A percentile compares a stretch with the other conserved stretches of the same genome.
phyloP scores from a whole-genome alignment of 2,113 vertebrate genomes.

The Sprattus sprattus region DNA sequence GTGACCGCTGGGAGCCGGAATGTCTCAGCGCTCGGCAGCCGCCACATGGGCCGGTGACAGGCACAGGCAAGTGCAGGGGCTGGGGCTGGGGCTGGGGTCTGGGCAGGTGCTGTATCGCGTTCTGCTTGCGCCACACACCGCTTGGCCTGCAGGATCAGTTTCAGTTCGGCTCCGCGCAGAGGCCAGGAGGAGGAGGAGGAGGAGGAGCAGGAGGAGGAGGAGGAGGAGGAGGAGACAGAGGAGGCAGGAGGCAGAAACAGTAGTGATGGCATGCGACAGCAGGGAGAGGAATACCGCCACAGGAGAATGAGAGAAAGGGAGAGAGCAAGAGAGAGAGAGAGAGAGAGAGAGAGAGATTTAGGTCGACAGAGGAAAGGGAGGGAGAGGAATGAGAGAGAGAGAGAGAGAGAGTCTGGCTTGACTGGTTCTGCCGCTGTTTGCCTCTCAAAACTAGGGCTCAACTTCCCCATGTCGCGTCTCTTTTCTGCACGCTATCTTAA shows the following conservation, averaged over 20 bases:
- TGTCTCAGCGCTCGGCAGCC: background rate
- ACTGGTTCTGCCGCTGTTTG: background rate
- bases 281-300: background rate
- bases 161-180: slow-evolving; percentile 17
- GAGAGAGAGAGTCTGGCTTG: slow-evolving; percentile 8
- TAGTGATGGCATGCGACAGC: slow-evolving; percentile 1
- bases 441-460: background rate
- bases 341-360: background rate
- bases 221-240: background rate
- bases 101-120: slow-evolving; percentile 36
- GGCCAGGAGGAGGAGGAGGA: slow-evolving; percentile 12
- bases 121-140: slow-evolving; percentile 45
- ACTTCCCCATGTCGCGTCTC: background rate
- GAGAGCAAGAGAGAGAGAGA: background rate
- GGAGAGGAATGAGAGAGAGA: background rate
- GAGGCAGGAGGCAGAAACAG: background rate
- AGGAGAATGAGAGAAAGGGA: background rate
- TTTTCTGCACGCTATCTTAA: background rate
- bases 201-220: slow-evolving; percentile 7
- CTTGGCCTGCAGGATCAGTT: slow-evolving; percentile 44
- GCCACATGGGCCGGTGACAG: slow-evolving; percentile 39
- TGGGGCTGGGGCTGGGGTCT: slow-evolving; percentile 33
- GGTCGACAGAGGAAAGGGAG: background rate
- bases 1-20: background rate
- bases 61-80: slow-evolving; percentile 47